These are phyloP conservation scores for Gobio gobio DNA, from an alignment of 2,113 vertebrate genomes.

Conservation along the genomic window DNA sequence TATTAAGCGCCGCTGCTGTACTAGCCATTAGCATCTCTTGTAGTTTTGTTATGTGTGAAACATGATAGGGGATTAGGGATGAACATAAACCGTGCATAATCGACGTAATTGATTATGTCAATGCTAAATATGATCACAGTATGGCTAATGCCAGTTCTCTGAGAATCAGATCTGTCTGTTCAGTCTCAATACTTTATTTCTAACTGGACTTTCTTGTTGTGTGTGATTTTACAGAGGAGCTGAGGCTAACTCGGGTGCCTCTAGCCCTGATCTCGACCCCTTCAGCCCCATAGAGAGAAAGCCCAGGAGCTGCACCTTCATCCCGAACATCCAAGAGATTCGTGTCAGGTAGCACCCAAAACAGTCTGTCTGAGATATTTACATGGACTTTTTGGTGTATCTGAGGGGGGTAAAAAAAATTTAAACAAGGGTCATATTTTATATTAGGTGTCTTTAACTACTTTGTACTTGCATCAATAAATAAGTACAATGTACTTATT, in stretches of 20 bases:
- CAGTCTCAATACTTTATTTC: background rate
- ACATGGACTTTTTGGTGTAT: too few species aligned
- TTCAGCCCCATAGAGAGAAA: constrained; percentile 81
- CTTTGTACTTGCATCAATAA: too few species aligned
- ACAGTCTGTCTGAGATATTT: background rate
- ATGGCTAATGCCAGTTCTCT: background rate
- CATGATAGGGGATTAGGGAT: too few species aligned
- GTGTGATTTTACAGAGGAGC: constrained; percentile 73
- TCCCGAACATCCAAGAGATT: constrained; percentile 96
- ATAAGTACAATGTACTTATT: too few species aligned
- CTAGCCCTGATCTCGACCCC: constrained; percentile 88
- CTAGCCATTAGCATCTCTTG: too few species aligned
- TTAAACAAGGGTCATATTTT: too few species aligned
- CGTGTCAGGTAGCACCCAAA: constrained; percentile 84
- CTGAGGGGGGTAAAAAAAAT: too few species aligned
- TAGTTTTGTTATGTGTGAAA: too few species aligned
- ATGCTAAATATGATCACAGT: background rate
- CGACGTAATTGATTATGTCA: too few species aligned
- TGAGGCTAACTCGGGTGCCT: constrained; percentile 82
- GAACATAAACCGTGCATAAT: too few species aligned
- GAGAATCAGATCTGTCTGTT: background rate
- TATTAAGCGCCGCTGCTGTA: too few species aligned
- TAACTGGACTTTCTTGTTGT: constrained; percentile 10
- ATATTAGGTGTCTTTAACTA: too few species aligned
- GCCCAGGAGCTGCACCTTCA: constrained; percentile 83